phyloP scores from a whole-genome alignment of 2,888 invertebrate genomes.

The Latheticus oryzae region DNA sequence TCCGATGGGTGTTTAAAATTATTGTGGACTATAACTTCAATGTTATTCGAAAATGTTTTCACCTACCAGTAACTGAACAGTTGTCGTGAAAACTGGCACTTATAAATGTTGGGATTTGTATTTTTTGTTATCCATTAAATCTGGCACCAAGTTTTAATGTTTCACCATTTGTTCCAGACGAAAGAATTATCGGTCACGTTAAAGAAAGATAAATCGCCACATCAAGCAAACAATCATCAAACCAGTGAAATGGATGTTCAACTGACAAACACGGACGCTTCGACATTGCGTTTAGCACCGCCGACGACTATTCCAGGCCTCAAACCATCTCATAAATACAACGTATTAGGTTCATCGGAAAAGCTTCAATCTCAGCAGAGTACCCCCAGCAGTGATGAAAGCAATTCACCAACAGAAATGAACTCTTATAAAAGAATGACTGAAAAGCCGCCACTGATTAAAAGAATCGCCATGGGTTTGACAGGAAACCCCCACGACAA shows the following conservation, averaged over 20 bases:
- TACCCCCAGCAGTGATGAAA: slow-evolving; percentile 83
- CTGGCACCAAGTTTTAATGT: slow-evolving; percentile 35
- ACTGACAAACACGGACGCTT: slow-evolving; percentile 66
- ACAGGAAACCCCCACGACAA: slow-evolving; percentile 68
- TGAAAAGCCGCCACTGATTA: slow-evolving; percentile 84
- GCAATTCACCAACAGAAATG: slow-evolving; percentile 88
- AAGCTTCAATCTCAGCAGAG: slow-evolving; percentile 67
- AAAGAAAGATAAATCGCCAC: slow-evolving; percentile 57
- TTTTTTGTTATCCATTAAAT: slow-evolving; percentile 30
- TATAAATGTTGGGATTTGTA: slow-evolving; percentile 25
- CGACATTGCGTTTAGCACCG: slow-evolving; percentile 67
- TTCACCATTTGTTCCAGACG: slow-evolving; percentile 57
- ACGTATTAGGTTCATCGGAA: slow-evolving; percentile 63
- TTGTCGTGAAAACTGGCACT: not conserved
- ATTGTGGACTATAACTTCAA: no score
- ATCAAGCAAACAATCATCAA: slow-evolving; percentile 53
- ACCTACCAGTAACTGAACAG: no score
- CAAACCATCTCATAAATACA: slow-evolving; percentile 70
- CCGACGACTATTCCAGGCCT: slow-evolving; percentile 78
- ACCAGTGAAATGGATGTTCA: slow-evolving; percentile 68
- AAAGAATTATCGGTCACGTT: slow-evolving; percentile 62
- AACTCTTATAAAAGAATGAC: slow-evolving; percentile 85
- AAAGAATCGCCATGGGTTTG: slow-evolving; percentile 82
- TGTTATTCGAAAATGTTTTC: no score
- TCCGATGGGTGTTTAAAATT: no score